Evolutionary conservation across 2,113 vertebrate species (phyloP).

Genomic region (Entomyzon cyanotis): DNA sequence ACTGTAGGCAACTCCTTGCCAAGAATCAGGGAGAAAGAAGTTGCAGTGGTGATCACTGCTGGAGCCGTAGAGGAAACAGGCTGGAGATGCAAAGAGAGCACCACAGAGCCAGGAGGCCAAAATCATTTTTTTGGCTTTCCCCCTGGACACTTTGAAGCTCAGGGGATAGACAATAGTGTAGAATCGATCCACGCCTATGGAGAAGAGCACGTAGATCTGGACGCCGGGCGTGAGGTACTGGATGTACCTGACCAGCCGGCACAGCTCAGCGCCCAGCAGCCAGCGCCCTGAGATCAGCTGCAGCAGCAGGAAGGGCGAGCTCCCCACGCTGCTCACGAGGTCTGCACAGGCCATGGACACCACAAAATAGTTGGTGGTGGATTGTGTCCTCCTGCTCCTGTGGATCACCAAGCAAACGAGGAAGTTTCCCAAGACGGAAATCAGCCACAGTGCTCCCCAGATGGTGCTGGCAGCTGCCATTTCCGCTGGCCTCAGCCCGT

Average conservation of each 20-base stretch:
- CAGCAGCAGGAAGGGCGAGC: conserved; percentile 81
- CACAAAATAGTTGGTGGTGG: conserved; percentile 95
- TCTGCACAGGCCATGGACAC: conserved; percentile 92
- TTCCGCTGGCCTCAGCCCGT: conserved; percentile 72
- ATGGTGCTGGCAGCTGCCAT: conserved; percentile 76
- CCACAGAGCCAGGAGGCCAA: conserved; percentile 85
- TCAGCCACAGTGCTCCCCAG: conserved; percentile 82
- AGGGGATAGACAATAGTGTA: conserved; percentile 92
- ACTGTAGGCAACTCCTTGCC: conserved; percentile 80
- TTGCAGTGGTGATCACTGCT: conserved; percentile 73
- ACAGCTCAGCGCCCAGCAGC: conserved; percentile 75
- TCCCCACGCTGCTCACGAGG: conserved; percentile 81
- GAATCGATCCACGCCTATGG: conserved; percentile 89
- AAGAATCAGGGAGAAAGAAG: conserved; percentile 84
- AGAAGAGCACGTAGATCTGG: conserved; percentile 89
- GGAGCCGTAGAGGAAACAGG: conserved; percentile 84
- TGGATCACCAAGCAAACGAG: conserved; percentile 92
- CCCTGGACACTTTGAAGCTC: conserved; percentile 93
- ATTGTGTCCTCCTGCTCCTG: conserved; percentile 89
- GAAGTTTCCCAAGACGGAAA: conserved; percentile 87
- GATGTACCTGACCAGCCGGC: conserved; percentile 82
- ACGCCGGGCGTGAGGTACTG: conserved; percentile 88
- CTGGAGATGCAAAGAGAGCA: conserved; percentile 77
- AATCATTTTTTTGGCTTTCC: conserved; percentile 94
- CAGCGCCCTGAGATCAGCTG: conserved; percentile 83